These are phyloP conservation scores for Sphaerophoria taeniata DNA, from an alignment of 2,888 invertebrate genomes.

Conservation along the genomic window DNA sequence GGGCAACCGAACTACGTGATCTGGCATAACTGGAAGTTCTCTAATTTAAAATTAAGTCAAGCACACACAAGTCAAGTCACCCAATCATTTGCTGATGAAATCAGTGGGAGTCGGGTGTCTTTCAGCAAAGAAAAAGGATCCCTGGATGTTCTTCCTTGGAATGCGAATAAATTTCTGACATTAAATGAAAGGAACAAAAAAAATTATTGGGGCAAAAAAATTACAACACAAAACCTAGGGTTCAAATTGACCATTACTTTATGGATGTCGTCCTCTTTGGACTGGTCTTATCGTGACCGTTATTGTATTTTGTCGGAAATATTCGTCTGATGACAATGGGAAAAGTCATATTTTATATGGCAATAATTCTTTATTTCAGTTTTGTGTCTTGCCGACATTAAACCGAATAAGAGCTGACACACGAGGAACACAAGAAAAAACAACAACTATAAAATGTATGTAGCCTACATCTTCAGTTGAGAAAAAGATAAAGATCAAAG, in stretches of 20 bases:
- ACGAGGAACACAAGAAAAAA: slow-evolving; percentile 39
- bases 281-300: background rate
- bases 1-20: slow-evolving; percentile 62
- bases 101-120: background rate
- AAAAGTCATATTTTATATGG: slow-evolving; percentile 54
- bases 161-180: background rate
- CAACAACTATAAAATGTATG: background rate
- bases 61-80: slow-evolving; percentile 38
- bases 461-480: background rate
- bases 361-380: slow-evolving; percentile 62
- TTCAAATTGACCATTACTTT: slow-evolving; percentile 55
- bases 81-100: background rate
- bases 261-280: slow-evolving; percentile 18
- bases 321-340: background rate
- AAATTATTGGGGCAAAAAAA: slow-evolving; percentile 18
- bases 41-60: slow-evolving; percentile 73
- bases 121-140: background rate
- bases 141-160: slow-evolving; percentile 23
- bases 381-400: slow-evolving; percentile 52
- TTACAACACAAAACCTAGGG: slow-evolving; percentile 31
- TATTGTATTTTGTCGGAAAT: background rate
- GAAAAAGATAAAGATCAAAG: too few relatives aligned
- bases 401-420: slow-evolving; percentile 62
- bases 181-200: background rate
- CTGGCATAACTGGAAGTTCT: slow-evolving; percentile 51